phyloP scores from a whole-genome alignment of 2,113 vertebrate species.

The Cichladusa arquata region DNA sequence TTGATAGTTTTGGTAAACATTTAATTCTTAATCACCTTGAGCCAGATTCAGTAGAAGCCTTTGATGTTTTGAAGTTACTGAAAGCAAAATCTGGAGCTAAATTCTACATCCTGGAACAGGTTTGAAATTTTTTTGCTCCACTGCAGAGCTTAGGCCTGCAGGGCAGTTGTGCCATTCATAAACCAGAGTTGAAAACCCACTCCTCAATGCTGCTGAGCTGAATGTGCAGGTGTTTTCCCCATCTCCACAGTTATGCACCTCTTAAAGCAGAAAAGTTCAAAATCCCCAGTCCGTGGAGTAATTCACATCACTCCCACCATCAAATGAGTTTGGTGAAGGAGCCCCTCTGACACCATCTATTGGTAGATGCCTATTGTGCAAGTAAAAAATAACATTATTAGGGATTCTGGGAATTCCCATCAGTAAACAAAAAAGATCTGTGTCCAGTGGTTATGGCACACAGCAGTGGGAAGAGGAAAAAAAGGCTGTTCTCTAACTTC shows the following conservation, averaged over 20 bases:
- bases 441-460: neutral
- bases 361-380: neutral
- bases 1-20: neutral
- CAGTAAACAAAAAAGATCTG: neutral
- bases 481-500: neutral
- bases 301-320: neutral
- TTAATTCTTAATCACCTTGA: neutral
- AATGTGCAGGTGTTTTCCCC: neutral
- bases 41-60: neutral
- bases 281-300: fast-evolving
- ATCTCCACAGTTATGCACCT: too few species aligned
- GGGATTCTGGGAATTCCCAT: neutral
- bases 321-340: neutral
- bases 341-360: neutral
- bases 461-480: neutral
- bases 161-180: neutral
- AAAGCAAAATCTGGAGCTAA: neutral
- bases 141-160: neutral
- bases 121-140: neutral
- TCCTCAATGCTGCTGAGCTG: neutral
- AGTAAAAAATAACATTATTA: neutral
- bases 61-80: neutral
- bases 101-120: neutral
- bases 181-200: neutral
- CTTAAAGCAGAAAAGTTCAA: neutral